phyloP scores from a whole-genome alignment of 2,797 vertebrate species.

The Rhabdomys pumilio region DNA sequence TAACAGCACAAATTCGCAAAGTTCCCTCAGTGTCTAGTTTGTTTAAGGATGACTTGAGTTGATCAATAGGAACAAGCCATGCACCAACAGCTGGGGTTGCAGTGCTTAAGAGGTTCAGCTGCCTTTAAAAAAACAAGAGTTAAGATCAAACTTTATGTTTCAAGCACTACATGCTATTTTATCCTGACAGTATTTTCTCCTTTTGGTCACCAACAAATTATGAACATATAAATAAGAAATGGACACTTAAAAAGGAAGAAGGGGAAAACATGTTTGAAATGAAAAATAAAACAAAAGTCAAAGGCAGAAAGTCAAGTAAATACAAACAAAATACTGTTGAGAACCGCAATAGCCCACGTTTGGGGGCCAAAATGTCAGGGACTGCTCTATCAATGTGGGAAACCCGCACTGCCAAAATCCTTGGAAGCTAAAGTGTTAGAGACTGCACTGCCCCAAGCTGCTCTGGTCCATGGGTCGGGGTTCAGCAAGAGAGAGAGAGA shows the following conservation, averaged over 20 bases:
- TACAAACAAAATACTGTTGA: background rate
- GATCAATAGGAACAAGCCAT: constrained; percentile 99
- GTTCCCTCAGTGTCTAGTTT: constrained; percentile 97
- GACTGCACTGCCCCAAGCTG: no score
- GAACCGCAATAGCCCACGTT: no score
- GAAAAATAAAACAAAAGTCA: constrained; percentile 36
- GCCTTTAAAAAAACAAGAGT: constrained; percentile 88
- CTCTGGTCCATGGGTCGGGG: no score
- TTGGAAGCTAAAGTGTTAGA: no score
- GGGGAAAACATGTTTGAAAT: background rate
- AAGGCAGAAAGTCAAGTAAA: background rate
- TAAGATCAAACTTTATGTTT: constrained; percentile 59
- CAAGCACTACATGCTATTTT: constrained; percentile 43
- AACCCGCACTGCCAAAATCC: no score
- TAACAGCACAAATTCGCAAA: constrained; percentile 96
- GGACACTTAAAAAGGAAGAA: background rate
- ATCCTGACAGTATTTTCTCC: constrained; percentile 37
- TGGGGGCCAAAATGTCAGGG: no score
- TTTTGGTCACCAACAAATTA: constrained; percentile 45
- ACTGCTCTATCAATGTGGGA: no score
- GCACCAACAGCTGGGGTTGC: constrained; percentile 98
- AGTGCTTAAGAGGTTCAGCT: constrained; percentile 98
- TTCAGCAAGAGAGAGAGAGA: no score
- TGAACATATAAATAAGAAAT: background rate
- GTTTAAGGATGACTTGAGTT: constrained; percentile 97